Conservation (phyloP, 2,113 vertebrate species). For the Eidolon helvum region DNA sequence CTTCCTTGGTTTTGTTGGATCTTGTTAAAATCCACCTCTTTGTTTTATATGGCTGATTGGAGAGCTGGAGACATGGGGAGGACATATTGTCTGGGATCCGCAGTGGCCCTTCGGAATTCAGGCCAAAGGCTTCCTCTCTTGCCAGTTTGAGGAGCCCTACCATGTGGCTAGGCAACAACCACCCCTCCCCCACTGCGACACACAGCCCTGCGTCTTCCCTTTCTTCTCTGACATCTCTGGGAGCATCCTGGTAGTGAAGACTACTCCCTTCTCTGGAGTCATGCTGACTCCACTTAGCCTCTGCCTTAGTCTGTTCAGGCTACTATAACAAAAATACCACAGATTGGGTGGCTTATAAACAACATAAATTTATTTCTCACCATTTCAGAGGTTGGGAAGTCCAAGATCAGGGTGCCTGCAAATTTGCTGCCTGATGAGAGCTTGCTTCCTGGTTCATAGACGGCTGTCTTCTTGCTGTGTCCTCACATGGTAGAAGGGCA, state of each 20-base stretch:
- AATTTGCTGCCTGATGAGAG: not conserved
- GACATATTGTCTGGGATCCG: not conserved
- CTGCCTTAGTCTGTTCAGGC: not conserved
- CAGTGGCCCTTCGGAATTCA: not conserved
- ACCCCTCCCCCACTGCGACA: rapidly evolving
- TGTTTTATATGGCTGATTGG: not conserved
- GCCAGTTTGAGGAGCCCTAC: not conserved
- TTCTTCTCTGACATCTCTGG: not conserved
- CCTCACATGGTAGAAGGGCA: not conserved
- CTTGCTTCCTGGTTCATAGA: not conserved
- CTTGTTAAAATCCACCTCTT: not conserved
- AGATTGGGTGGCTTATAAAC: not conserved
- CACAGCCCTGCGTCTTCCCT: not conserved
- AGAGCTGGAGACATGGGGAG: not conserved
- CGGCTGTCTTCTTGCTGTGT: not conserved
- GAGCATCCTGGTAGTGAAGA: not conserved
- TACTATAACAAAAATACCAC: not conserved
- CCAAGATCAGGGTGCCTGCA: not conserved
- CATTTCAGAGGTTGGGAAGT: not conserved
- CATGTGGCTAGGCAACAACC: not conserved
- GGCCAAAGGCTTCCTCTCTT: not conserved
- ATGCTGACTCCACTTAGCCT: not conserved
- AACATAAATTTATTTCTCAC: not conserved
- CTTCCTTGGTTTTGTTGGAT: not conserved
- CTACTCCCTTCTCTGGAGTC: not conserved